Base-by-base conservation (phyloP, 2,888 invertebrate species). In the Drosophila engyochracea region DNA sequence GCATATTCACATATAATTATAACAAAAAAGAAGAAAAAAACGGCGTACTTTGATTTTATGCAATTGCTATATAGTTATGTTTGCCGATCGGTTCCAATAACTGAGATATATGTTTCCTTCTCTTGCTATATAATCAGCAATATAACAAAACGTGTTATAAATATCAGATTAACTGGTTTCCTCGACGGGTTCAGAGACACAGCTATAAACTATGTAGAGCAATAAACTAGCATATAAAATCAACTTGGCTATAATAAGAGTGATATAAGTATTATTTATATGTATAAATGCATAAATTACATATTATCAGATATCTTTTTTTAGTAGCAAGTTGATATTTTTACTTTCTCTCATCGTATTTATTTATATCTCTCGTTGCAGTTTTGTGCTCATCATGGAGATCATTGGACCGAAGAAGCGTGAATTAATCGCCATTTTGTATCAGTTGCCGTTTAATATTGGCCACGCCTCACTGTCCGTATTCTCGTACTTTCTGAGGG, bases 301-400 rank as follows among this genome's bases (percentile, higher is more conserved):
- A 41, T 41, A 35, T 14, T 35, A 14, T 4, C 4, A 12, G 2
- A 44, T 22, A 22, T 5, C 2, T 44, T 2, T 5, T 14, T 16
- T 2, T 35, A 35, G 35, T 5, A 16, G 22, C 14, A 22, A 22
- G 22, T 22, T 44, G 14, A 3, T 22, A 44, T 10, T 12, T 41
- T 2, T 4, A 44, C 22, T 44, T 12, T 22, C 44, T 6, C 44
- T 14, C 6, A 1, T 41, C 4, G 4, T n/a, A n/a, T 44, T 2
- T 44, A 25, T 25, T 7, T 35, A 7, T 31, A 12, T 19, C 12
- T 25, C n/a, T 12, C 4, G 30, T 35, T 47, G 3, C 63, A 96
- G 96, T 89, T 96, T 96, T 78, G 96, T 96, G 4, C 93, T 96
- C 6, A 94, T 95, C 12, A 96, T 96, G 96, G 96, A 96, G 91